These are phyloP conservation scores for Aspidiotus rigidus DNA, from an alignment of 2,888 invertebrate genomes.

Conservation along the genomic window DNA sequence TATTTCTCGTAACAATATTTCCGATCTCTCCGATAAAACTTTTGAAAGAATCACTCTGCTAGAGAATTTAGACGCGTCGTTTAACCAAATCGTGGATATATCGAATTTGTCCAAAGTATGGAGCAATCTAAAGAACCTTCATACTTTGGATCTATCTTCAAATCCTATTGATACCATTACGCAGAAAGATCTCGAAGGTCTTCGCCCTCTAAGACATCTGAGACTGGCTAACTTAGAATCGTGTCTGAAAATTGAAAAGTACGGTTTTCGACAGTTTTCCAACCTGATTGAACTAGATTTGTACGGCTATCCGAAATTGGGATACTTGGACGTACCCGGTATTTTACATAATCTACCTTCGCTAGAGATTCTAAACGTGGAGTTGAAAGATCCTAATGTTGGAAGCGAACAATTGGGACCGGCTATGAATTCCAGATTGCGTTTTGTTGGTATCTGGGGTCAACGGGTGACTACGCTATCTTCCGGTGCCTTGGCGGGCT, in stretches of 20 bases:
- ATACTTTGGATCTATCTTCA: conserved; percentile 65
- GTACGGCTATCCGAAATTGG: conserved; percentile 66
- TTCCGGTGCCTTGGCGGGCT: conserved; percentile 72
- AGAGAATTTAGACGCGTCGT: conserved; percentile 66
- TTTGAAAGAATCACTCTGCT: conserved; percentile 71
- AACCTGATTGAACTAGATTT: conserved; percentile 62
- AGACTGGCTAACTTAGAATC: conserved; percentile 57
- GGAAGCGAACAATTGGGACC: conserved; percentile 74
- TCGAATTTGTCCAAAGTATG: conserved; percentile 56
- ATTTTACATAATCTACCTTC: conserved; percentile 65
- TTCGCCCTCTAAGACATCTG: conserved; percentile 51
- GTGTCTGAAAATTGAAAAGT: conserved; percentile 69
- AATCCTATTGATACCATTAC: conserved; percentile 73
- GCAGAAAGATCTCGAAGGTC: conserved; percentile 63
- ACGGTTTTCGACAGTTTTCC: conserved; percentile 61
- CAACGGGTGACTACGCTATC: conserved; percentile 64
- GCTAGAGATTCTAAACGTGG: conserved; percentile 68
- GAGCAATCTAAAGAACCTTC: conserved; percentile 59
- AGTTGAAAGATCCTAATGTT: conserved; percentile 72
- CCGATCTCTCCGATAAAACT: conserved; percentile 54
- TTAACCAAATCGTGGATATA: conserved; percentile 57
- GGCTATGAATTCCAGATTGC: conserved; percentile 66
- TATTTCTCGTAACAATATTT: conserved; percentile 65
- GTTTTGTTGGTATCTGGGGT: conserved; percentile 64
- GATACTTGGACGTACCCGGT: conserved; percentile 77